Conservation (phyloP, 2,888 invertebrate genomes). For the Apotomis turbidana region DNA sequence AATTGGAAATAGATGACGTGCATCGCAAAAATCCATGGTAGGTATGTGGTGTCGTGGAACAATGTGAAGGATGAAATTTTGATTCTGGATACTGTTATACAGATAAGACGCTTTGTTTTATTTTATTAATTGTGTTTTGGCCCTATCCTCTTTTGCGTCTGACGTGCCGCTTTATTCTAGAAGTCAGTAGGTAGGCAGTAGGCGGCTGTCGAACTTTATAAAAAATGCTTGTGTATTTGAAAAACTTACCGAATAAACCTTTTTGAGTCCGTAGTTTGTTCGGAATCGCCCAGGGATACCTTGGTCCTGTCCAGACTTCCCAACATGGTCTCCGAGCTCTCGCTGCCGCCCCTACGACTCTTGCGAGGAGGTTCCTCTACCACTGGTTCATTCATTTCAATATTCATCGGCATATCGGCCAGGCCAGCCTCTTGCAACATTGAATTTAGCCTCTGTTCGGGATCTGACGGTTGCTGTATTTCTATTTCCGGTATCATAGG, state of each 20-base stretch:
- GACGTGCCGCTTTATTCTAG: too few species aligned
- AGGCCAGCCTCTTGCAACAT: conserved; percentile 65
- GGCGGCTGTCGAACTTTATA: too few species aligned
- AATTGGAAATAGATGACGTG: too few species aligned
- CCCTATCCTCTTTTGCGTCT: too few species aligned
- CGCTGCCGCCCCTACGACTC: conserved; percentile 49
- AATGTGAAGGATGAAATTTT: too few species aligned
- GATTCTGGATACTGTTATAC: too few species aligned
- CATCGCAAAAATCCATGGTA: too few species aligned
- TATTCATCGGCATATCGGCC: conserved; percentile 52
- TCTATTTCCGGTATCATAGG: conserved; percentile 21
- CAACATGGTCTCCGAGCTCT: conserved; percentile 64
- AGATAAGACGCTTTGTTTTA: too few species aligned
- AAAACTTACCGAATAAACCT: conserved; percentile 64
- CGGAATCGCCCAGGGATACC: conserved; percentile 74
- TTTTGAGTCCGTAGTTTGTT: conserved; percentile 65
- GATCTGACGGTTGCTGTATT: conserved; percentile 39
- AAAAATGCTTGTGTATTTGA: background rate
- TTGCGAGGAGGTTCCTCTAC: conserved; percentile 29
- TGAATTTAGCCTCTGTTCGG: conserved; percentile 52
- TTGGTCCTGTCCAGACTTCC: conserved; percentile 75
- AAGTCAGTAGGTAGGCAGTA: too few species aligned
- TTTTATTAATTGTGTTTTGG: too few species aligned
- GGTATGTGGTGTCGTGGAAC: too few species aligned
- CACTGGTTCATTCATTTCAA: background rate